A percentile compares a stretch with the other conserved stretches of the same genome.
Conservation (phyloP, 2,888 invertebrate genomes). For the Chaitophorus viminalis region DNA sequence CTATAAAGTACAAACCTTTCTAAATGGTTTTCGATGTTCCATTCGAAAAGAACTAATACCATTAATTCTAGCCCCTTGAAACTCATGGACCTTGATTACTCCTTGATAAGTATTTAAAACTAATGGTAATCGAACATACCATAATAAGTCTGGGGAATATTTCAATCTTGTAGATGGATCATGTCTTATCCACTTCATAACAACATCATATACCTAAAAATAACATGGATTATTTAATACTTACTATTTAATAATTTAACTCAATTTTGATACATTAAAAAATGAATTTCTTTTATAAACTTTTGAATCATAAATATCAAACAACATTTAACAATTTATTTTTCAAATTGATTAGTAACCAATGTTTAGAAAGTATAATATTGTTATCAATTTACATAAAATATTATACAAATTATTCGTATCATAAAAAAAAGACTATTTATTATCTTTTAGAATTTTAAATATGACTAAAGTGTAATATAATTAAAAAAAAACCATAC, state of each 20-base stretch:
- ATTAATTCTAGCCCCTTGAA: constrained; percentile 45
- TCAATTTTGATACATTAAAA: too few species aligned
- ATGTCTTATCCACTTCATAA: constrained; percentile 55
- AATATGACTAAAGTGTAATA: not conserved
- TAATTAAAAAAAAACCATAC: constrained; percentile 14
- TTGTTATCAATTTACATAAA: too few species aligned
- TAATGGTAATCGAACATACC: constrained; percentile 50
- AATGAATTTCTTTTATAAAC: too few species aligned
- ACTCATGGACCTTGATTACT: constrained; percentile 39
- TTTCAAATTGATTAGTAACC: not conserved
- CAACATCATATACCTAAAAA: constrained; percentile 47
- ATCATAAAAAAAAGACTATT: too few species aligned
- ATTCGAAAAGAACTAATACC: constrained; percentile 48
- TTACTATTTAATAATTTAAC: not conserved
- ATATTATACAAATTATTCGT: too few species aligned
- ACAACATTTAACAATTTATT: too few species aligned
- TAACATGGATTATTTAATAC: not conserved
- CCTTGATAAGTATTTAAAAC: constrained; percentile 56
- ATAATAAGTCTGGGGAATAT: constrained; percentile 41
- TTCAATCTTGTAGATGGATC: constrained; percentile 12
- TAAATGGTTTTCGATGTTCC: constrained; percentile 54
- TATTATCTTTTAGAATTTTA: too few species aligned
- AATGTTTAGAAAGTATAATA: not conserved
- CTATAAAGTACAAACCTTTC: constrained; percentile 53
- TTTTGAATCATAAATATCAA: too few species aligned